Evolutionary conservation across 2,113 vertebrate species (phyloP).

Genomic region (Xiphophorus hellerii): DNA sequence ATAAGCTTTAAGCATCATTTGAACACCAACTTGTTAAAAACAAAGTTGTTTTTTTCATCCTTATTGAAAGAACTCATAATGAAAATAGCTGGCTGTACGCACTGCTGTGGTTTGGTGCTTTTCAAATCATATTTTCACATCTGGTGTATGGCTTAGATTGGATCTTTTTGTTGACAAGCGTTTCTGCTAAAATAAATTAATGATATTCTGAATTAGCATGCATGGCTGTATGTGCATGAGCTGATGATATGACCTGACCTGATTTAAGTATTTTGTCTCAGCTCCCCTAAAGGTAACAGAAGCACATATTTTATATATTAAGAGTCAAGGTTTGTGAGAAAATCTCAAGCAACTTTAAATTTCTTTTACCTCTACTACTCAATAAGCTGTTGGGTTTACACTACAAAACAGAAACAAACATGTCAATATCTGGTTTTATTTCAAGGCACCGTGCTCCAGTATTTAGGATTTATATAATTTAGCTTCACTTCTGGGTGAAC

Average conservation of each 20-base stretch:
- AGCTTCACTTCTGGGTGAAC: not conserved
- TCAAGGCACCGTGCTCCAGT: not conserved
- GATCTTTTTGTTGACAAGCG: constrained; percentile 54
- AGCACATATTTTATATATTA: constrained; percentile 40
- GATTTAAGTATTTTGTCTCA: constrained; percentile 64
- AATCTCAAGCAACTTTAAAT: constrained; percentile 3
- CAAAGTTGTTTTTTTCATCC: constrained; percentile 6
- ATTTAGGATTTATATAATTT: not conserved
- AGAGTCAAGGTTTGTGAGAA: constrained; percentile 34
- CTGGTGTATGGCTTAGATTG: constrained; percentile 55
- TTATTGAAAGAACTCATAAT: not conserved
- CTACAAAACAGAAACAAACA: constrained; percentile 1
- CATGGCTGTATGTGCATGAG: constrained; percentile 40
- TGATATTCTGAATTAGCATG: constrained; percentile 49
- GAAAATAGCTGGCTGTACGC: constrained; percentile 20
- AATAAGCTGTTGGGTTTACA: constrained; percentile 9
- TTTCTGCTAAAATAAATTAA: constrained; percentile 40
- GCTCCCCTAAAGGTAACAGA: constrained; percentile 31
- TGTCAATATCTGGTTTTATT: not conserved
- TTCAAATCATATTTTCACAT: constrained; percentile 45
- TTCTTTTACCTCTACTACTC: not conserved
- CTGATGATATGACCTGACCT: constrained; percentile 71
- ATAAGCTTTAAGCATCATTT: not conserved
- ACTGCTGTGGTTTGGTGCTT: constrained; percentile 23
- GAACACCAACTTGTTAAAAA: not conserved